Evolutionary conservation across 2,797 vertebrate species (phyloP), one percentile per base, ranked within the genome.

Genomic region (Enteromius afrohamiltoni): DNA sequence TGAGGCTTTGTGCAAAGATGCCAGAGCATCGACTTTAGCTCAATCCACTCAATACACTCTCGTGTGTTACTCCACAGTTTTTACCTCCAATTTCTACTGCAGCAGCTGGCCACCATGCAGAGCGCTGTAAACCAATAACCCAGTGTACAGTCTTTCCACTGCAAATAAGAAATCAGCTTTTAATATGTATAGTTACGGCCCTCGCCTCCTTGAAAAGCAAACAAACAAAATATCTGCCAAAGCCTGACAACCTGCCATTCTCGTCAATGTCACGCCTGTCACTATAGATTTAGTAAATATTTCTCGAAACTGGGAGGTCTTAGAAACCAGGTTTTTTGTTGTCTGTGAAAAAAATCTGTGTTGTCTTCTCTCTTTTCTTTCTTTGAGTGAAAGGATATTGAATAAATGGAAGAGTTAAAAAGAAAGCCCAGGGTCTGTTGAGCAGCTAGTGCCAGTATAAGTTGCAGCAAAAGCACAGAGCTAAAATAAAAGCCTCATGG

Each of bases 281-380:
- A 89, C 88, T 86, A 77, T 53, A 89, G 65, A 87, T 89, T 90
- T 81, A 77, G 81, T 47, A 71, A 86, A 79, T 83, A 76, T 71
- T 68, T 26, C 82, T 86, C 70, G 51, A 79, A 76, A 85, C 75
- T 42, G 83, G 45, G 83, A 90, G 85, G 87, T 85, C 86, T 89
- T 77, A 49, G 62, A 87, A 67, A 84, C 49, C 42, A n/a, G 67
- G 19, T 70, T 82, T 82, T 87, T 51, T 76, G 49, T 79, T 79
- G 51, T 79, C 71, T 62, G 74, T 85, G 86, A 88, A 87, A 84
- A 84, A 84, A 87, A 87, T 80, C 78, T 23, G 13, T 40, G 69
- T 82, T 76, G 62, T 76, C 34, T 79, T 31, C 37, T 67, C 37
- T 49, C 49, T 84, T 45, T 37, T 69, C 42, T 42, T 42, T 42